Percentiles rank a stretch among this genome's conserved stretches.
Evolutionary conservation across 2,113 vertebrate genomes (phyloP).

Genomic region (Mormyrus iriodes): DNA sequence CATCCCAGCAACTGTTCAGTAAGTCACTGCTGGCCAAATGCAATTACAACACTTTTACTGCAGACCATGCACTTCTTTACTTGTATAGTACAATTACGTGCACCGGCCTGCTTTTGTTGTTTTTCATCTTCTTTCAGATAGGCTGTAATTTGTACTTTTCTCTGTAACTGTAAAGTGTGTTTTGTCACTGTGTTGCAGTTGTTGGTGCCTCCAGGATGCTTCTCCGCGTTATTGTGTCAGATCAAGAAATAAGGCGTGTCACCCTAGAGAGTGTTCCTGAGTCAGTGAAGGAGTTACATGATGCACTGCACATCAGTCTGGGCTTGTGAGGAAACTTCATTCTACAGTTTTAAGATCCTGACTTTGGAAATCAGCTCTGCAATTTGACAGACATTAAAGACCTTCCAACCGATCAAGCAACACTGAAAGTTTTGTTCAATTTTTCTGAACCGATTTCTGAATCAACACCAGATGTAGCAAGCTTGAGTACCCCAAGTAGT

Average conservation of each 20-base stretch:
- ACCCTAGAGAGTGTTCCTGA: background rate
- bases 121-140: background rate
- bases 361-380: constrained; percentile 21
- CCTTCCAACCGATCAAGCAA: background rate
- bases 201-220: background rate
- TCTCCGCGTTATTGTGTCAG: constrained; percentile 3
- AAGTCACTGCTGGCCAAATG: background rate
- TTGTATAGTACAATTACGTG: background rate
- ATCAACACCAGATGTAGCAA: background rate
- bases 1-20: background rate
- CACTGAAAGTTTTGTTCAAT: constrained; percentile 14
- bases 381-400: constrained; percentile 23
- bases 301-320: background rate
- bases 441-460: background rate
- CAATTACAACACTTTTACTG: background rate
- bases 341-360: constrained; percentile 32
- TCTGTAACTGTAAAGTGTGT: background rate
- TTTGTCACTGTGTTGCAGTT: constrained; percentile 6
- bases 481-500: constrained; percentile 17
- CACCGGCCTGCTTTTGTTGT: background rate
- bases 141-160: background rate
- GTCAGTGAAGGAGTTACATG: constrained; percentile 13
- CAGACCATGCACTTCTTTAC: background rate
- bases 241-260: constrained; percentile 10
- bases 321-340: constrained; percentile 20